These are phyloP conservation scores for Zelleria hepariella DNA, from an alignment of 2,888 invertebrate genomes.

Conservation along the genomic window DNA sequence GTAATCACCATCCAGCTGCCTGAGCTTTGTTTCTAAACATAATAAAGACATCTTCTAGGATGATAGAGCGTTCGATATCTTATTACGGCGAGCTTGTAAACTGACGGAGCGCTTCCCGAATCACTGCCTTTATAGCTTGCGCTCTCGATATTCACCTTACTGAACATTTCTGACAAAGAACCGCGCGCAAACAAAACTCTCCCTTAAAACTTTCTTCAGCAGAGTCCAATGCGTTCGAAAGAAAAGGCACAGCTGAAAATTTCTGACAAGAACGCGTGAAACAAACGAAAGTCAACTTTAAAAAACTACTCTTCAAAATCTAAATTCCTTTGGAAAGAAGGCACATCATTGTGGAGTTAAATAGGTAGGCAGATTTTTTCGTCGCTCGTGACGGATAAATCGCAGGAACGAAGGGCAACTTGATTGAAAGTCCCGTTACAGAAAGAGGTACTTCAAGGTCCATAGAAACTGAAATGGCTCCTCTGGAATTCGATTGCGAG, in stretches of 20 bases:
- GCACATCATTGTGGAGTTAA: conserved; percentile 23
- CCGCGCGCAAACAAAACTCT: background rate
- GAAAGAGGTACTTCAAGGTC: conserved; percentile 27
- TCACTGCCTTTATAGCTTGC: conserved; percentile 52
- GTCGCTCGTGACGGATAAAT: conserved; percentile 49
- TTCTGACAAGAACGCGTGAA: conserved; percentile 11
- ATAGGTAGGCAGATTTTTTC: conserved; percentile 49
- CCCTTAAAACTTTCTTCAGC: background rate
- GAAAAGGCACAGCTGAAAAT: background rate
- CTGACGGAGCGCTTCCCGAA: conserved; percentile 50
- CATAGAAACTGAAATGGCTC: conserved; percentile 17
- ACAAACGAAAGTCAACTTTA: conserved; percentile 24
- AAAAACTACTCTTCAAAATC: conserved; percentile 13
- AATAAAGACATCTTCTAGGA: conserved; percentile 50
- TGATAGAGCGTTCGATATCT: conserved; percentile 56
- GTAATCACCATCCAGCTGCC: background rate
- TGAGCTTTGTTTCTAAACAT: conserved; percentile 30
- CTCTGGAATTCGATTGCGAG: background rate
- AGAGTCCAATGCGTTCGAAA: background rate
- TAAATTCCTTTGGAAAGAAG: conserved; percentile 14
- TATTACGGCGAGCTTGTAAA: conserved; percentile 57
- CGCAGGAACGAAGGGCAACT: conserved; percentile 34
- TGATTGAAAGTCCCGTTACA: conserved; percentile 47
- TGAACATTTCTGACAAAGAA: conserved; percentile 23
- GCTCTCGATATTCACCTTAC: conserved; percentile 50